Conservation (phyloP, 2,797 vertebrate genomes). For the Zenarchopterus dispar region DNA sequence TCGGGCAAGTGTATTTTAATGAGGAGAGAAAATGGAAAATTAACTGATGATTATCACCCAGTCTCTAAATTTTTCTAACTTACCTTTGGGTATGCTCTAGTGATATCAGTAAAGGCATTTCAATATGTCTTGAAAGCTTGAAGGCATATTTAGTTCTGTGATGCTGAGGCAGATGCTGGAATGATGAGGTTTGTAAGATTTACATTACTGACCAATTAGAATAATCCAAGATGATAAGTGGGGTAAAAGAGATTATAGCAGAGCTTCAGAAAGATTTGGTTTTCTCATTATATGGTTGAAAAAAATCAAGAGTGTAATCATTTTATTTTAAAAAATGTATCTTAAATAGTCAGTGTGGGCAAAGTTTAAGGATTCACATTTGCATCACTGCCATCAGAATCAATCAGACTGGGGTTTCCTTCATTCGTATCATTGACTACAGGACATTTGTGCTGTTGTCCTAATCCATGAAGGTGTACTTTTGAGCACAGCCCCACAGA, state of each 20-base stretch:
- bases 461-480: constrained; percentile 51
- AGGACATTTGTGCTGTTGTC: constrained; percentile 48
- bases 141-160: constrained; percentile 34
- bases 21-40: constrained; percentile 28
- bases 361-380: constrained; percentile 21
- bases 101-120: constrained; percentile 38
- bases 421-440: constrained; percentile 20
- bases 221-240: constrained; percentile 15
- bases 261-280: constrained; percentile 18
- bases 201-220: constrained; percentile 26
- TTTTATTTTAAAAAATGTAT: constrained; percentile 32
- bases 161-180: constrained; percentile 31
- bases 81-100: constrained; percentile 27
- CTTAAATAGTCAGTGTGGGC: constrained; percentile 27
- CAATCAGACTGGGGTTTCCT: constrained; percentile 42
- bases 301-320: constrained; percentile 21
- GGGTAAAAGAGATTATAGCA: constrained; percentile 8
- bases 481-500: constrained; percentile 50
- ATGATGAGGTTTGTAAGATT: constrained; percentile 25
- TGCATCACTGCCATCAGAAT: constrained; percentile 20
- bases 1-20: constrained; percentile 4
- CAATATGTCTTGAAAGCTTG: constrained; percentile 30
- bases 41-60: constrained; percentile 39
- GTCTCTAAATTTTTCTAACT: not conserved
- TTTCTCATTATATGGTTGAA: not conserved